Evolutionary conservation across 37 sponge, comb jelly and placozoan genomes (phyloP), one percentile per base, ranked within the genome.

Genomic region (Aplysina aerophoba): DNA sequence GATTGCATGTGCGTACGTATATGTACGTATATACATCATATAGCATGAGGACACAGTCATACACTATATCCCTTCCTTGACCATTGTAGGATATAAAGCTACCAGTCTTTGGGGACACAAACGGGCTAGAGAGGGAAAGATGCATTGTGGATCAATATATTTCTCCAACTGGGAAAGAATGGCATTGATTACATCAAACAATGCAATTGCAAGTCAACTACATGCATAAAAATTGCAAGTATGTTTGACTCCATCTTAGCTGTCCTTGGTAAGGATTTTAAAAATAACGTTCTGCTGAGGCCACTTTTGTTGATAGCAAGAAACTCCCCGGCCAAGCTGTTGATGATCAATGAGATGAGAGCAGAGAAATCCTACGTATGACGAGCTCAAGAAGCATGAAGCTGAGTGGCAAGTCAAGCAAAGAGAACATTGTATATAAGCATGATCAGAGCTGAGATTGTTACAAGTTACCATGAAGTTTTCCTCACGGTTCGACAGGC

Each of bases 101-200:
- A n/a, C 94, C 94, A 22, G 94, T 90, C 11, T 93, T 93, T 81
- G 91, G 94, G 0, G 91, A 93, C 61, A 93, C 94, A 0, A 17
- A 59, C 19, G 94, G 94, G 0, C 28, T 93, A 0, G 82, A 84
- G 75, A 57, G 85, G 30, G 91, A 93, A 38, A 59, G 84, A 14
- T 35, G 37, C 3, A 85, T 90, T 19, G 28, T 30, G 0, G 41
- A 38, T 14, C 88, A 89, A 83, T 81, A 34, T 85, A 90, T 22
- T 93, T 93, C 58, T 80, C 83, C 2, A 22, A 14, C 13, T 15
- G 27, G 80, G 73, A 20, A 55, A 80, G 17, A 33, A 44, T 61
- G 89, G 89, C 17, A 81, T 93, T 8, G 94, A 93, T 33, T 83
- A 90, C 3, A 21, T 93, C 91, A 88, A 54, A 78, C 94, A 50